Evolutionary conservation across 2,113 vertebrate species (phyloP), one percentile per base, ranked within the genome.

Genomic region (Callithrix jacchus): DNA sequence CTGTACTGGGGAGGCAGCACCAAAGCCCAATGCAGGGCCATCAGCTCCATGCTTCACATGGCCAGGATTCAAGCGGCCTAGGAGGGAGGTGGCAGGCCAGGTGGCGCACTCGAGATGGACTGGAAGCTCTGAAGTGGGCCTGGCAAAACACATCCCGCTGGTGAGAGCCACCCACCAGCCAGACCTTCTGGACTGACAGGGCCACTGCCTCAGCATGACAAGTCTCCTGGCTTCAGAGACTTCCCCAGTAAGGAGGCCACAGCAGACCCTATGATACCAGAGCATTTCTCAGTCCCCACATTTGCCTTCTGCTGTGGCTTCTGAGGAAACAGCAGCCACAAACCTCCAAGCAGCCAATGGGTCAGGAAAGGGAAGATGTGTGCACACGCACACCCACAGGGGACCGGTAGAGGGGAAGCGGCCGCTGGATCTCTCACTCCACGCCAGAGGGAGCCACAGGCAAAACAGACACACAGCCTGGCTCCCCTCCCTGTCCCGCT

Each of bases 1-100:
- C 77, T 84, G 14, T 8, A 93, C 5, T 3, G 32, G 40, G 45
- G 66, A 74, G 37, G 52, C 45, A 2, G 0, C 25, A 30, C 54
- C 40, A 66, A 27, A 40, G 54, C 45, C 49, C 74, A 30, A 23
- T 40, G 25, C 0, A 0, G 47, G 37, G 17, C 12, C 3, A 0
- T 61, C 12, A 20, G 64, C 30, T 64, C 23, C 0, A 3, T 3
- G 11, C 49, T n/a, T 56, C 20, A 42, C 2, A 58, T 27, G 16
- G 32, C 56, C 49, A 74, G 83, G 49, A 58, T 12, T 87, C 20
- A 21, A 42, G 70, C 0, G 17, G 16, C 40, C 9, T 0, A 3
- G 32, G 47, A 25, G 18, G 20, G 14, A 56, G 21, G 11, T 10
- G 16, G 58, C 35, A 73, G 40, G 35, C 73, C 18, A 0, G 2